phyloP scores from a whole-genome alignment of 2,888 invertebrate genomes.

The Vanessa cardui region DNA sequence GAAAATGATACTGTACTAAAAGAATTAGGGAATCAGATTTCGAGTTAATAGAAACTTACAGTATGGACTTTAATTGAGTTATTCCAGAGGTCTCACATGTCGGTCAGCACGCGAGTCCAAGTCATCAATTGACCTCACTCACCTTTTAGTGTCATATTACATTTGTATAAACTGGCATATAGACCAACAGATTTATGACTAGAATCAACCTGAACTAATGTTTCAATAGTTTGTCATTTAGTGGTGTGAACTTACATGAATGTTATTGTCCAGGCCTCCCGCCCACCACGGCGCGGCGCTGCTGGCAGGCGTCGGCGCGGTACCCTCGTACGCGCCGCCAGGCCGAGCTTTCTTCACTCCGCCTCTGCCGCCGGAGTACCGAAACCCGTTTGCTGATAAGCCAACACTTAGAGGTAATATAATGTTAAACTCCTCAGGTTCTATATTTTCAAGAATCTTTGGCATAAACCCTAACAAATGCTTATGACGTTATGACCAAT shows the following conservation, averaged over 20 bases:
- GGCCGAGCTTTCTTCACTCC: slow-evolving; percentile 91
- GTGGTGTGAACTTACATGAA: not conserved
- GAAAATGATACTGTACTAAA: too few species aligned
- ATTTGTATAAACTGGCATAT: too few species aligned
- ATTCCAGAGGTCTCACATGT: too few species aligned
- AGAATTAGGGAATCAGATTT: too few species aligned
- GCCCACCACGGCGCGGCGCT: slow-evolving; percentile 84
- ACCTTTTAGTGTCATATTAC: too few species aligned
- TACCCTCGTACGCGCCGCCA: slow-evolving; percentile 92
- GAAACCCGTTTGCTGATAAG: slow-evolving; percentile 94
- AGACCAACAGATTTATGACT: too few species aligned
- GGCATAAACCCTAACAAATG: too few species aligned
- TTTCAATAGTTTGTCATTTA: not conserved
- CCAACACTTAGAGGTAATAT: slow-evolving; percentile 88
- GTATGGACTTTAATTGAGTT: too few species aligned
- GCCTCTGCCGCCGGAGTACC: slow-evolving; percentile 91
- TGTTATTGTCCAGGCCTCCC: slow-evolving; percentile 60
- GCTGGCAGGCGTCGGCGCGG: slow-evolving; percentile 86
- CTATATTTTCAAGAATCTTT: too few species aligned
- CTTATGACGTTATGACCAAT: not conserved
- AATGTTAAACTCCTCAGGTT: not conserved
- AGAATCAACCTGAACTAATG: not conserved
- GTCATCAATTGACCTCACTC: too few species aligned
- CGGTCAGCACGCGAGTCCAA: too few species aligned
- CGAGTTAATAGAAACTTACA: too few species aligned